A percentile compares a stretch with the other conserved stretches of the same genome.
These are phyloP conservation scores for Hemicordylus capensis DNA, from an alignment of 2,113 vertebrate species.

Conservation along the genomic window DNA sequence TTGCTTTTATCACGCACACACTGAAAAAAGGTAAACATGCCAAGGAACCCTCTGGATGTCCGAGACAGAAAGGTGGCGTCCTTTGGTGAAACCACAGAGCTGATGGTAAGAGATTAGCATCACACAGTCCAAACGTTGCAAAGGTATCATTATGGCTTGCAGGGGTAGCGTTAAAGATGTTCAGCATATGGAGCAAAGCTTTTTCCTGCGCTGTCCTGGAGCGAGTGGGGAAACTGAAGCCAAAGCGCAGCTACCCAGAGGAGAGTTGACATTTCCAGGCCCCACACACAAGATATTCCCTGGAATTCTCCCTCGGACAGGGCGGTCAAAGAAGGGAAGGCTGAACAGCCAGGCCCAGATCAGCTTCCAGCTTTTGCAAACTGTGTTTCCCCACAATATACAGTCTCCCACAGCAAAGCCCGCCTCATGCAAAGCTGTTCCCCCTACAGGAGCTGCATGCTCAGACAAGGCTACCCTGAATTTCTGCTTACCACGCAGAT, in stretches of 20 bases:
- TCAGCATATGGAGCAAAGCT: not conserved
- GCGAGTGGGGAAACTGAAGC: not conserved
- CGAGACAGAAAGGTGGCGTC: not conserved
- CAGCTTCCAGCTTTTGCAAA: not conserved
- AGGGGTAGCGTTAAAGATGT: not conserved
- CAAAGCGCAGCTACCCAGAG: not conserved
- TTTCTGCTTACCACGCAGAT: not conserved
- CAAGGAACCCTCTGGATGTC: not conserved
- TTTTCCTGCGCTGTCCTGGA: not conserved
- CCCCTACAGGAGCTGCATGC: not conserved
- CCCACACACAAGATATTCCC: rapidly evolving
- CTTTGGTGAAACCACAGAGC: not conserved
- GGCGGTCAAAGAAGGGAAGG: not conserved
- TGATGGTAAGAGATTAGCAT: not conserved
- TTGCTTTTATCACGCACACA: not conserved
- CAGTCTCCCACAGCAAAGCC: not conserved
- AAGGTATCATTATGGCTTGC: too few species aligned
- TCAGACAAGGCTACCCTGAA: not conserved
- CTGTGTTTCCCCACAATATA: too few species aligned
- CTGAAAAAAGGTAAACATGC: too few species aligned
- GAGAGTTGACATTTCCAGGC: not conserved
- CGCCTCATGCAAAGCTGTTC: not conserved
- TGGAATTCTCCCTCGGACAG: not conserved
- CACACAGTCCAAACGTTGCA: too few species aligned
- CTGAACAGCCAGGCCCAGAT: not conserved